phyloP scores from a whole-genome alignment of 2,797 vertebrate genomes.

The Tarsius wallacei region DNA sequence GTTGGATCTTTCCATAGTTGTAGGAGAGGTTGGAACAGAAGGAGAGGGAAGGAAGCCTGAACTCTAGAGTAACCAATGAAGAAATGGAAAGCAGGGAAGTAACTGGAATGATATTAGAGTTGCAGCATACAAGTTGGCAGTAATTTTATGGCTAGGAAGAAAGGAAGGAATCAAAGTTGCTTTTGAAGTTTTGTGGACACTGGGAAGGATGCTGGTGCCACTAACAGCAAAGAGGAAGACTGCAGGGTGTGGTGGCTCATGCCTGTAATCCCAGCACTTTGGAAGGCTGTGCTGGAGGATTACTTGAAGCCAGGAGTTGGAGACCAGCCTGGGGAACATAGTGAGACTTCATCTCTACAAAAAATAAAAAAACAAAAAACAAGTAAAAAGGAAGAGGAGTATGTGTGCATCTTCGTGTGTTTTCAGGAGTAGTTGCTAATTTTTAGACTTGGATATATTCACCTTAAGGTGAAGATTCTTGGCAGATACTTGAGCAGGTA shows the following conservation, averaged over 20 bases:
- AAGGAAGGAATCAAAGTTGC: slow-evolving; percentile 11
- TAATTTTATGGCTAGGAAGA: slow-evolving; percentile 1
- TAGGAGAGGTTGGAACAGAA: background rate
- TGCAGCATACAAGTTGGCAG: background rate
- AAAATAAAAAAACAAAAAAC: no score
- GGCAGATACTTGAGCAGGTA: background rate
- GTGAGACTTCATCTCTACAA: background rate
- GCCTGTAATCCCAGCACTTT: no score
- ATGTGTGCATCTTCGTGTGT: background rate
- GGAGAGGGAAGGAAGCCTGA: background rate
- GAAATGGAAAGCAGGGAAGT: background rate
- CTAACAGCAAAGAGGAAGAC: background rate
- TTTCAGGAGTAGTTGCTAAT: background rate
- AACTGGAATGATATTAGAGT: background rate
- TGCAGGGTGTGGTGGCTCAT: background rate
- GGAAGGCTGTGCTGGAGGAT: no score
- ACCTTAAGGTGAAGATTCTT: slow-evolving; percentile 1
- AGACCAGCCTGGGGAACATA: no score
- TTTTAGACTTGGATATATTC: slow-evolving; percentile 29
- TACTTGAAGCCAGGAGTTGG: no score
- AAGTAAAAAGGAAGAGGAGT: background rate
- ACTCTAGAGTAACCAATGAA: background rate
- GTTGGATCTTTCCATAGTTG: background rate
- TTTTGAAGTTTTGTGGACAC: slow-evolving; percentile 23
- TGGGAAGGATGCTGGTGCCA: background rate